Percentiles rank a stretch among this genome's conserved stretches.
These are phyloP conservation scores for Gila orcuttii DNA, from an alignment of 2,113 vertebrate species.

Conservation along the genomic window DNA sequence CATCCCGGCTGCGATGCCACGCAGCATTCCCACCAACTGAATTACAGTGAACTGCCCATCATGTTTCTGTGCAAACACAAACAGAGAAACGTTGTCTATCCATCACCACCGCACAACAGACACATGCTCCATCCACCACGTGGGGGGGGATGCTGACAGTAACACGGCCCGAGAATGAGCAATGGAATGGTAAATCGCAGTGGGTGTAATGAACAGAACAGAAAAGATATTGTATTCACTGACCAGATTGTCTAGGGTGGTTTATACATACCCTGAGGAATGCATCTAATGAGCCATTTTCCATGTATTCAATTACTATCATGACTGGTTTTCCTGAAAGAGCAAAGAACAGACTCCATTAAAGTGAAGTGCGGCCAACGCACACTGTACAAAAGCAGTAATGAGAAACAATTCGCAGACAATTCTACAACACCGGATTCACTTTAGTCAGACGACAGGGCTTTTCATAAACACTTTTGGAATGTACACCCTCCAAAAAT, in stretches of 20 bases:
- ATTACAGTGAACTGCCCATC: constrained; percentile 98
- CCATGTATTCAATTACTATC: constrained; percentile 99
- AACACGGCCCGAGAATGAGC: neutral
- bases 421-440: constrained; percentile 33
- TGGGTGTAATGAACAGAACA: constrained; percentile 30
- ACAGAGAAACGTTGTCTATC: neutral
- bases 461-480: constrained; percentile 32
- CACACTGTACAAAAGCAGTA: constrained; percentile 37
- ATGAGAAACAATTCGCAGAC: constrained; percentile 45
- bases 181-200: constrained; percentile 3
- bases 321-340: constrained; percentile 94
- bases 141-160: neutral
- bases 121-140: neutral
- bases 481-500: neutral
- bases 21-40: constrained; percentile 97
- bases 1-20: constrained; percentile 97
- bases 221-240: constrained; percentile 44
- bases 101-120: constrained; percentile 34
- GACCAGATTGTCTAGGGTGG: constrained; percentile 37
- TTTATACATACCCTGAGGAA: constrained; percentile 92
- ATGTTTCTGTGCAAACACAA: constrained; percentile 83
- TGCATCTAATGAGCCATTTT: constrained; percentile 95
- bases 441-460: constrained; percentile 2
- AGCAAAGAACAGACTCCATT: constrained; percentile 60
- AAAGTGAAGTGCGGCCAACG: constrained; percentile 53